These are phyloP conservation scores for Timema cristinae DNA, from an alignment of 2,888 invertebrate genomes.

Conservation along the genomic window DNA sequence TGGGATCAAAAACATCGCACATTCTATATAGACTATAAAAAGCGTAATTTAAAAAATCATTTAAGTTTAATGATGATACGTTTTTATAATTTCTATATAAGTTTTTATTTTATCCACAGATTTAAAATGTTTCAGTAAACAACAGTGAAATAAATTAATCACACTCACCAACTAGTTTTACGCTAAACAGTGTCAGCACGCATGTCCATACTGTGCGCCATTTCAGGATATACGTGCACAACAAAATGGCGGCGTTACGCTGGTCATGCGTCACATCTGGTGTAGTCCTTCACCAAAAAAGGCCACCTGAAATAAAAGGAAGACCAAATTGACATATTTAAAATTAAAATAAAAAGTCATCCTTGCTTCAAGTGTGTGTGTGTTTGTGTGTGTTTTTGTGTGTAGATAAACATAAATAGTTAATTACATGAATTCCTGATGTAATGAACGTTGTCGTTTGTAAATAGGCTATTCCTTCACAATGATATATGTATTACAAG, in stretches of 20 bases:
- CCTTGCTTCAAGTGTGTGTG: no score
- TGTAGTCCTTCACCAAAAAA: slow-evolving; percentile 8
- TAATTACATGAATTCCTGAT: no score
- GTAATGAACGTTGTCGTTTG: no score
- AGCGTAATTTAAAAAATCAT: no score
- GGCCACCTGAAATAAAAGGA: slow-evolving; percentile 17
- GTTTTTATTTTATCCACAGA: not conserved
- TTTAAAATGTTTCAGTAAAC: not conserved
- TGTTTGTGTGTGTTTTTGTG: no score
- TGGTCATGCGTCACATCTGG: slow-evolving; percentile 26
- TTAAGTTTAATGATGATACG: not conserved
- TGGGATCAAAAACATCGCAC: no score
- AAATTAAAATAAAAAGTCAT: no score
- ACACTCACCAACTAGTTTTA: slow-evolving; percentile 28
- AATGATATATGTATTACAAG: no score
- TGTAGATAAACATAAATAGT: no score
- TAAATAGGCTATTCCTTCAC: no score
- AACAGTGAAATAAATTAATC: slow-evolving; percentile 1
- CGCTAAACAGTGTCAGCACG: slow-evolving; percentile 29
- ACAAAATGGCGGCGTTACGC: slow-evolving; percentile 6
- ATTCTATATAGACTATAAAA: no score
- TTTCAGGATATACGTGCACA: slow-evolving; percentile 16
- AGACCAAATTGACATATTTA: no score
- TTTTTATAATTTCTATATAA: not conserved
- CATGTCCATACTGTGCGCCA: slow-evolving; percentile 29